These are phyloP conservation scores for Fissipunctia ypsillon DNA, from an alignment of 2,888 invertebrate species.

Conservation along the genomic window DNA sequence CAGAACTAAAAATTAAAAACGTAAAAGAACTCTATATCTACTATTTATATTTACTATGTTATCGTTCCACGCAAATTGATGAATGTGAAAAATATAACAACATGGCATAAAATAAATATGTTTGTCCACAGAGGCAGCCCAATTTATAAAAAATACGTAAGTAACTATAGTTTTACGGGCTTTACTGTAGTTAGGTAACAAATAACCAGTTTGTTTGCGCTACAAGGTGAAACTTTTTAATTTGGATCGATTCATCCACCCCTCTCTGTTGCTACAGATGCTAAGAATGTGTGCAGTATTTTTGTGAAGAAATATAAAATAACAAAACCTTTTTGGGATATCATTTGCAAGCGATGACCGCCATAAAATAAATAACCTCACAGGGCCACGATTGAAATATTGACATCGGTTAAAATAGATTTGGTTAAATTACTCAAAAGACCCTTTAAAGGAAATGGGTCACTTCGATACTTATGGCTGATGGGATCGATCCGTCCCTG, in stretches of 20 bases:
- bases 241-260: too few species aligned
- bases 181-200: too few species aligned
- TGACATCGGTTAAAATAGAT: constrained; percentile 37
- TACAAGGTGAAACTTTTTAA: not conserved
- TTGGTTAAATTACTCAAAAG: constrained; percentile 44
- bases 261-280: not conserved
- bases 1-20: too few species aligned
- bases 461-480: constrained; percentile 34
- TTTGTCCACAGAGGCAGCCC: not conserved
- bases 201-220: not conserved
- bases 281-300: too few species aligned
- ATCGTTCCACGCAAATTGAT: not conserved
- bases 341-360: constrained; percentile 3
- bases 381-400: constrained; percentile 30
- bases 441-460: constrained; percentile 49
- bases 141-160: not conserved
- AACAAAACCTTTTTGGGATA: too few species aligned
- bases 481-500: constrained; percentile 29
- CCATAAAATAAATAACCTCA: constrained; percentile 25
- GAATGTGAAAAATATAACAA: not conserved
- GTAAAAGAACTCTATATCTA: too few species aligned
- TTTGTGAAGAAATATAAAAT: too few species aligned
- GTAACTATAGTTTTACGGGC: not conserved
- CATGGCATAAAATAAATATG: not conserved
- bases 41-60: too few species aligned